These are phyloP conservation scores for Melanerpes formicivorus DNA, from an alignment of 2,113 vertebrate species.

Conservation along the genomic window DNA sequence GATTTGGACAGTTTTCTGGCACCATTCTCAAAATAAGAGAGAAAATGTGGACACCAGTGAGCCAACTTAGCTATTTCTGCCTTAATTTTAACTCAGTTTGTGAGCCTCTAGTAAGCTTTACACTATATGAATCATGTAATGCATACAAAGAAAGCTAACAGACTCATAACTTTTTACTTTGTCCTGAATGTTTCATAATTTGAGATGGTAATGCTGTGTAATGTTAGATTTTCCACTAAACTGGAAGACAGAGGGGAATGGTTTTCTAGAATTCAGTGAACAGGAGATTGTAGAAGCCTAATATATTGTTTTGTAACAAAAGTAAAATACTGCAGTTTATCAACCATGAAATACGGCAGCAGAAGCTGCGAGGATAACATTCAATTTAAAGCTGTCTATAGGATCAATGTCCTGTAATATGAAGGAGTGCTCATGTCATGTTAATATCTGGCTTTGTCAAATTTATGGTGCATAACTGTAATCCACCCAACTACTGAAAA, in stretches of 20 bases:
- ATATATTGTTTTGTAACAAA: neutral
- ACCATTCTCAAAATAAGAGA: neutral
- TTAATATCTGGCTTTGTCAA: neutral
- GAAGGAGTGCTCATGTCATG: neutral
- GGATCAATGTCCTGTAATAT: neutral
- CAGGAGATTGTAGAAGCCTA: neutral
- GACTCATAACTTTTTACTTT: neutral
- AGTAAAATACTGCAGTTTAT: neutral
- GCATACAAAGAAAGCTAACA: neutral
- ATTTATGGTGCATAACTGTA: neutral
- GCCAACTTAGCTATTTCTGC: neutral
- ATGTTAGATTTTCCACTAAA: neutral
- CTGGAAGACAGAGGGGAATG: neutral
- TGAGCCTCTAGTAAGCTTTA: neutral
- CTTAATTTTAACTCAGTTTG: neutral
- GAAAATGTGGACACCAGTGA: neutral
- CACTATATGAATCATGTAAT: neutral
- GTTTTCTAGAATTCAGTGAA: neutral
- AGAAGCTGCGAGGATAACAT: neutral
- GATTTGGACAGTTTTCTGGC: neutral
- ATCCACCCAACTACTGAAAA: neutral
- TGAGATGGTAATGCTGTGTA: neutral
- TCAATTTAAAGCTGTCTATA: neutral
- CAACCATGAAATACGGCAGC: neutral
- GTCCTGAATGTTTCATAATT: neutral